Evolutionary conservation across 2,888 invertebrate genomes (phyloP), one percentile per base, ranked within the genome.

Genomic region (Habroteleia sp.): DNA sequence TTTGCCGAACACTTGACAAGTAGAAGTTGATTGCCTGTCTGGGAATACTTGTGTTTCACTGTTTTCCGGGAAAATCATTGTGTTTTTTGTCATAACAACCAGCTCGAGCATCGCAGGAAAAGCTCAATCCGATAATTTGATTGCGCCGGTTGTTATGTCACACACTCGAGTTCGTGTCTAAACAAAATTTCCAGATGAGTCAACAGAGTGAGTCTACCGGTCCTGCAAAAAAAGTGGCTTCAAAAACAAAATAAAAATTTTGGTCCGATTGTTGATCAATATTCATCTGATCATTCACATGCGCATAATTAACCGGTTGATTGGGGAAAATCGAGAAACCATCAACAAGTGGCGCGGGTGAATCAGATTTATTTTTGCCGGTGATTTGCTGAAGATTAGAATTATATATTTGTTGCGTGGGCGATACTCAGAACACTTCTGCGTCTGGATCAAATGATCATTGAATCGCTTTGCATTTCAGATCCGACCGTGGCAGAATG

Each of bases 401-500:
- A 39, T 39, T 3, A 1, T 5, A 4, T 4, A 6, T 27, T 11
- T 13, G 2, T 25, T 13, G 29, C 31, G 62, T 62, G 62, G 62
- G 62, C 41, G 48, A 44, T 3, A 8, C 27, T 35, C 11, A 4
- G 56, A 42, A 42, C 23, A 50, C 33, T 52, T 63, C 42, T 25
- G 50, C 37, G 17, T 4, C 6, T 14, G 7, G 14, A 25, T 46
- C 29, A 41, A 60, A 39, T 68, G 48, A 42, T 62, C 68, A 41
- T 20, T 6, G 25, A 58, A 44, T 20, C 23, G 29, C 25, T 39
- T 69, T 60, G 42, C 27, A 58, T 65, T 71, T 25, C 52, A 76
- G 76, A 72, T 63, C 68, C 50, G 37, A 65, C n/a, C 37, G 50
- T 25, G 68, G 44, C 46, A 77, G 68, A 60, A 77, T 77, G 77